Evolutionary conservation across 2,113 vertebrate species (phyloP), one percentile per base, ranked within the genome.

Genomic region (Apodemus speciosus): DNA sequence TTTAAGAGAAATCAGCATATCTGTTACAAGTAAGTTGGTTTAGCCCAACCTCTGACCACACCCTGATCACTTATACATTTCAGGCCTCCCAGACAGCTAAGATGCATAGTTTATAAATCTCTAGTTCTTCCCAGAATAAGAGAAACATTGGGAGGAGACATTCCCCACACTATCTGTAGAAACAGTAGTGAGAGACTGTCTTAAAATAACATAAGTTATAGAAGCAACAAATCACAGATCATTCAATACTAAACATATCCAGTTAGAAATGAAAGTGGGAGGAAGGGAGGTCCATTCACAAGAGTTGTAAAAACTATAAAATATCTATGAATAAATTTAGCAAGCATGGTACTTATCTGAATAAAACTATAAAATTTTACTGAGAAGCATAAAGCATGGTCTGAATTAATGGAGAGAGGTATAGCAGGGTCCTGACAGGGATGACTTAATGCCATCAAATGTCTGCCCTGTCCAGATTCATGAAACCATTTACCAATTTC

Each of bases 281-380:
- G 69, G 89, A 96, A 84, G 85, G 88, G 62, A 94, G 38, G 46
- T 76, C 83, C 96, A 96, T 92, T 96, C 95, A 97, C 95, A 95
- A 97, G 94, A 95, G 83, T 93, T 94, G 71, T 96, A 96, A 97
- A 96, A 96, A 62, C 91, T 89, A 92, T 97, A 96, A 97, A 96
- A 95, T 87, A 85, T 56, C 95, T 87, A 96, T 97, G 96, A 97
- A 96, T 96, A 97, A 95, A 97, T 97, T 95, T 95, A 96, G 90
- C 84, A 86, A 95, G 86, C 95, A 84, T 1, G 8, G 69, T 79
- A 92, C 73, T 96, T 94, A 92, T 96, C 91, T 89, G 94, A 96
- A 94, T 94, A 96, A 97, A 97, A 95, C 94, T 92, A 93, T 97
- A 97, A 97, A 96, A 93, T 96, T 97, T 96, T 97, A 97, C 84